Percentiles rank a stretch among this genome's conserved stretches.
phyloP scores from a whole-genome alignment of 30 jellyfish, hydroid and myxozoan species.

The Nemopilema nomurai region DNA sequence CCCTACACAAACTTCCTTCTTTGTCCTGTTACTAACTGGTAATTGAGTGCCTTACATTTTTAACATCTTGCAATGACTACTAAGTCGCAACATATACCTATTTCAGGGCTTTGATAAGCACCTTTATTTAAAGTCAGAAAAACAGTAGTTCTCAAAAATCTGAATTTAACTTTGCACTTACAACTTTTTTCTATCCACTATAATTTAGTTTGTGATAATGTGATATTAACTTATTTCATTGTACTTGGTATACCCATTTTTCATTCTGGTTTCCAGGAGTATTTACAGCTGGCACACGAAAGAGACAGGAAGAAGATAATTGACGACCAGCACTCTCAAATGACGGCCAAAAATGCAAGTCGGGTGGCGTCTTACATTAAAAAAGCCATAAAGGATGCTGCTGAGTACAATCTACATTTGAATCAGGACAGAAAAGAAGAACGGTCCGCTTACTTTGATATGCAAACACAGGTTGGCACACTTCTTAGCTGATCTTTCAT shows the following conservation, averaged over 20 bases:
- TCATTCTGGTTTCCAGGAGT: conserved; percentile 26
- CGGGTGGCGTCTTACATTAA: conserved; percentile 57
- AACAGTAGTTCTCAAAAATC: too few relatives aligned
- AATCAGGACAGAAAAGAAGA: conserved; percentile 90
- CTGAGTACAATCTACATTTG: conserved; percentile 73
- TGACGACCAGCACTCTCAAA: conserved; percentile 75
- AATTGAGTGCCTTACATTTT: too few relatives aligned
- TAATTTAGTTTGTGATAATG: too few relatives aligned
- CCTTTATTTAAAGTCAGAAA: too few relatives aligned
- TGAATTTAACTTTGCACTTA: neutral
- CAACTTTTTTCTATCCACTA: conserved; percentile 4
- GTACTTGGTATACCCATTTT: too few relatives aligned
- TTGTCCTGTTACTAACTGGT: too few relatives aligned
- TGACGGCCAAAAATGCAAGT: conserved; percentile 68
- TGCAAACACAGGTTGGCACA: conserved; percentile 96
- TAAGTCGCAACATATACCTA: too few relatives aligned
- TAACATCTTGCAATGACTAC: too few relatives aligned
- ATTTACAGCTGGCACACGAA: conserved; percentile 71
- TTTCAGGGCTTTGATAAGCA: too few relatives aligned
- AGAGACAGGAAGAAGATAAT: conserved; percentile 75
- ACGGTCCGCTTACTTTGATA: conserved; percentile 86
- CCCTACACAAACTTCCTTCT: too few relatives aligned
- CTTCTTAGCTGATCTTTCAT: too few relatives aligned
- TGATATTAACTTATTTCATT: too few relatives aligned
- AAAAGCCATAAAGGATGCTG: conserved; percentile 83